Conservation (phyloP, 1,140 invertebrate species). For the Zaprionus africanus region DNA sequence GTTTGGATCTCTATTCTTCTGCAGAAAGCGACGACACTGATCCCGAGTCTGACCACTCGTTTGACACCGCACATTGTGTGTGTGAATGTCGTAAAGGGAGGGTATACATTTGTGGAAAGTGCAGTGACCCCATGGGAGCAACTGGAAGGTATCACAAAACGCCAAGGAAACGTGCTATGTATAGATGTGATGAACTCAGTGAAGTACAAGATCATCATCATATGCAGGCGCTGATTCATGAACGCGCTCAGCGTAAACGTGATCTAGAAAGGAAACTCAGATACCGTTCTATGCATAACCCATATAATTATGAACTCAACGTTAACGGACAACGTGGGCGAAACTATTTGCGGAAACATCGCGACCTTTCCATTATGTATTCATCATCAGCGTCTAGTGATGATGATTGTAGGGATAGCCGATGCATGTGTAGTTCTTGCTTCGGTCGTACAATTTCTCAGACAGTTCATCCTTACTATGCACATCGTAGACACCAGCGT, state of each 20-base stretch:
- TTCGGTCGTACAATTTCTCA: slow-evolving; percentile 28
- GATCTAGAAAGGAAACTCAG: slow-evolving; percentile 38
- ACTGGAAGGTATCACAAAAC: slow-evolving; percentile 69
- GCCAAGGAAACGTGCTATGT: slow-evolving; percentile 60
- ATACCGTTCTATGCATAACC: slow-evolving; percentile 42
- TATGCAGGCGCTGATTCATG: slow-evolving; percentile 49
- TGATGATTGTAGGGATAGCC: slow-evolving; percentile 37
- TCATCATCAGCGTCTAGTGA: slow-evolving; percentile 50
- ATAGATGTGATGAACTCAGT: slow-evolving; percentile 40
- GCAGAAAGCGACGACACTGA: slow-evolving; percentile 40
- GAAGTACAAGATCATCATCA: slow-evolving; percentile 64
- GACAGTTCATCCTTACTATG: slow-evolving; percentile 41
- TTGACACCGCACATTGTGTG: slow-evolving; percentile 71
- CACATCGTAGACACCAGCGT: slow-evolving; percentile 32
- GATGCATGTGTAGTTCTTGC: slow-evolving; percentile 47
- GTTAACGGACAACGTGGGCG: slow-evolving; percentile 16
- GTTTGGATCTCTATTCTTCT: neutral
- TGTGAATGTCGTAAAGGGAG: slow-evolving; percentile 59
- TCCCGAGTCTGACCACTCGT: slow-evolving; percentile 62
- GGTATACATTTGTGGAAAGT: slow-evolving; percentile 10
- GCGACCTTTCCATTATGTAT: slow-evolving; percentile 28
- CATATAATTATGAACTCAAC: slow-evolving; percentile 8
- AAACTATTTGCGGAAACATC: slow-evolving; percentile 63
- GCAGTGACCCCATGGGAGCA: slow-evolving; percentile 46
- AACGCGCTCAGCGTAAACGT: slow-evolving; percentile 32